Evolutionary conservation across 1,140 invertebrate genomes (phyloP).

Genomic region (Cataglyphis hispanica): DNA sequence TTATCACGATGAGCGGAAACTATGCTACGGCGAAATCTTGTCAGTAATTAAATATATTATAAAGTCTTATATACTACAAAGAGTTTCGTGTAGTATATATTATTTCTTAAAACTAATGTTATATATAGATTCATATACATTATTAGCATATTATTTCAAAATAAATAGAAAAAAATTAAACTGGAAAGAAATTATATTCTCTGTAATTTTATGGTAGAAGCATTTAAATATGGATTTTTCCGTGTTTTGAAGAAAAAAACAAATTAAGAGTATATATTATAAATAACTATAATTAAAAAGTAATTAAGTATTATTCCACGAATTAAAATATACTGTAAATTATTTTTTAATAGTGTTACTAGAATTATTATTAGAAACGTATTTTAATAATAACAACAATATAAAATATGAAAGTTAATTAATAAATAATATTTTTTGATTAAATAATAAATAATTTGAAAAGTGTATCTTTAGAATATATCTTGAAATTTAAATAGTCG

Average conservation of each 20-base stretch:
- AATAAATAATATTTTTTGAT: background rate
- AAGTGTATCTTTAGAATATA: background rate
- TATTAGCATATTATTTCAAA: too few relatives aligned
- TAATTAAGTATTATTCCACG: background rate
- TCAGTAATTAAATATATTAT: background rate
- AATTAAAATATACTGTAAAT: background rate
- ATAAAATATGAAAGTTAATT: background rate
- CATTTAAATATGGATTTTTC: background rate
- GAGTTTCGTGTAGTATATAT: background rate
- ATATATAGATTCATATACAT: too few relatives aligned
- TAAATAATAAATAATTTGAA: background rate
- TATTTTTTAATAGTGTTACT: background rate
- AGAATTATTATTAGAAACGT: background rate
- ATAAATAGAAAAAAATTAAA: too few relatives aligned
- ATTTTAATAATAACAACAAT: background rate
- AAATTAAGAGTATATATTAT: background rate
- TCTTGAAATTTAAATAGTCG: background rate
- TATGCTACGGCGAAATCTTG: background rate
- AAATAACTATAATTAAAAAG: background rate
- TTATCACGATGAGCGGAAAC: conserved; percentile 24
- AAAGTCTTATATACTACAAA: background rate
- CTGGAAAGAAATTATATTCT: too few relatives aligned
- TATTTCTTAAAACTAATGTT: background rate
- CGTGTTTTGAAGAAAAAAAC: background rate
- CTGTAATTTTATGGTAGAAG: too few relatives aligned